A percentile compares a stretch with the other conserved stretches of the same genome.
These are phyloP conservation scores for Arctopsyche grandis DNA, from an alignment of 1,140 invertebrate genomes.

Conservation along the genomic window DNA sequence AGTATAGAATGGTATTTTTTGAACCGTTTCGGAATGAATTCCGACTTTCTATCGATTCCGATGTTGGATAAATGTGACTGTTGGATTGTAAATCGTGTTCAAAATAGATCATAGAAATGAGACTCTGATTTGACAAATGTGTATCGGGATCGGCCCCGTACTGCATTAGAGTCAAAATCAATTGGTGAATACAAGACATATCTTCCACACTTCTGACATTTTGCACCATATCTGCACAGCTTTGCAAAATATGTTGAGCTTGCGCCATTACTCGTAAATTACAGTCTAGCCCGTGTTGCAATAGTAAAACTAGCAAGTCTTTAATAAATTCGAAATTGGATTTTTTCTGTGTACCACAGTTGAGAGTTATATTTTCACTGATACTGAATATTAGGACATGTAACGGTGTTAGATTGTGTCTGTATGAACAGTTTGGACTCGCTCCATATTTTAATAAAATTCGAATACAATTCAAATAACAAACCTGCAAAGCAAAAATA, in stretches of 20 bases:
- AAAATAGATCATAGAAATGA: constrained; percentile 51
- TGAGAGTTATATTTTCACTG: constrained; percentile 78
- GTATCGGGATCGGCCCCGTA: constrained; percentile 75
- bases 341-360: constrained; percentile 71
- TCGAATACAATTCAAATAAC: constrained; percentile 78
- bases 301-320: constrained; percentile 73
- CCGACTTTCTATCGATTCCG: constrained; percentile 50
- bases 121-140: constrained; percentile 58
- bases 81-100: constrained; percentile 46
- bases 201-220: constrained; percentile 73
- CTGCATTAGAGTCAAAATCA: constrained; percentile 74
- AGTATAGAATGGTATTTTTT: constrained; percentile 73
- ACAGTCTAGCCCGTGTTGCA: constrained; percentile 76
- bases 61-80: constrained; percentile 43
- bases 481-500: constrained; percentile 68
- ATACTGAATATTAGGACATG: constrained; percentile 80
- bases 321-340: constrained; percentile 74
- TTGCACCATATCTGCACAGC: constrained; percentile 76
- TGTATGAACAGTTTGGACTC: constrained; percentile 78
- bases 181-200: constrained; percentile 75
- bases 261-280: constrained; percentile 68
- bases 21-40: constrained; percentile 71
- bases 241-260: constrained; percentile 75
- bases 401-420: constrained; percentile 75
- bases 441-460: constrained; percentile 76